Evolutionary conservation across 2,888 invertebrate genomes (phyloP), one percentile per base, ranked within the genome.

Genomic region (Drosophila neotestacea): DNA sequence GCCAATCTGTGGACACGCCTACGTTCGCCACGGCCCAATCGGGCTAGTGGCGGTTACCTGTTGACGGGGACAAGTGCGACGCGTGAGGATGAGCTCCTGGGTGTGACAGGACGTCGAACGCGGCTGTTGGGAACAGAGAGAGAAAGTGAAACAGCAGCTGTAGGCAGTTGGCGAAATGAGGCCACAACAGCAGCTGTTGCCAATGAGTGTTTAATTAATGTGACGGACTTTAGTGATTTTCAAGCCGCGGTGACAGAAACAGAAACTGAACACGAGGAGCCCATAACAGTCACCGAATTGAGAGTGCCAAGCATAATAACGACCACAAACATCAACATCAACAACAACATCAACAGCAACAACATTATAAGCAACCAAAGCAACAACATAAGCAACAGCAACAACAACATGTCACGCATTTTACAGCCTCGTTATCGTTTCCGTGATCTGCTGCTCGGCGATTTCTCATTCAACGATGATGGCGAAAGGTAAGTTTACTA

Each of bases 391-490:
- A 70, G 5, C 60, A 67, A 1, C 59, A 73, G 5, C 72, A 70
- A 16, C 73, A 74, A 62, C 81, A 77, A 82, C 82, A 77, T 81
- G 68, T 81, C 86, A 66, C 92, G 85, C 85, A 91, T 92, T 85
- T 89, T 92, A 81, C 90, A 96, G 47, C 95, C 96, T 47, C 93
- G 96, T 75, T 96, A 96, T 93, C 94, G 96, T 59, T 94, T 96
- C 88, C 93, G 96, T 74, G 96, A 96, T 92, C 94, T 96, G 79
- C 94, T 96, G 85, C 93, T 96, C 85, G 96, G 96, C 48, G 96
- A 96, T 92, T 95, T 95, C 91, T 95, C 95, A 13, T 95, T 95
- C 92, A 95, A 95, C 90, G 96, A 96, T 90, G 95, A 96, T 85
- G 96, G 96, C 47, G 96, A 96, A 94, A 95, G 96, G 96, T 96